Conservation (phyloP, 2,797 vertebrate genomes). For the Oryzias sinensis region DNA sequence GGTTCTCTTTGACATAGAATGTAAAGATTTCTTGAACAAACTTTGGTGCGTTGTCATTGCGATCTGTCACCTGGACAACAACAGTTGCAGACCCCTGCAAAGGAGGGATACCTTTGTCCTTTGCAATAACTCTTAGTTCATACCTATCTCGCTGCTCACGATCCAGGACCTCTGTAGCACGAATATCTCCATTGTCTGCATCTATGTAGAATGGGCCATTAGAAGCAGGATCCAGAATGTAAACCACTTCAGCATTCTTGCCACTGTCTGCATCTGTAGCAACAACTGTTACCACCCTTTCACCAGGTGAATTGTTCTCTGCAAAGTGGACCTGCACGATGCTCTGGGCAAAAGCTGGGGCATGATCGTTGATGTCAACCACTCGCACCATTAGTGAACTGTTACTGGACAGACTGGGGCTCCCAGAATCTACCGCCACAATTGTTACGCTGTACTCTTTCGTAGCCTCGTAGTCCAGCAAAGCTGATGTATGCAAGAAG, state of each 20-base stretch:
- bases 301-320: slow-evolving; percentile 90
- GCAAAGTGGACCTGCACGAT: slow-evolving; percentile 92
- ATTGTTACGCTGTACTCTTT: slow-evolving; percentile 94
- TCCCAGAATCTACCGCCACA: slow-evolving; percentile 94
- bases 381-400: slow-evolving; percentile 91
- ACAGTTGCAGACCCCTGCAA: slow-evolving; percentile 89
- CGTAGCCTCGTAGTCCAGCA: slow-evolving; percentile 91
- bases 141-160: slow-evolving; percentile 88
- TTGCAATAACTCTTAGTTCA: slow-evolving; percentile 88
- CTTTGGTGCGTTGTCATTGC: slow-evolving; percentile 93
- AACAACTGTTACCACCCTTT: slow-evolving; percentile 88
- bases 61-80: slow-evolving; percentile 89
- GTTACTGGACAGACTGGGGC: slow-evolving; percentile 94
- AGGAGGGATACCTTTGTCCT: slow-evolving; percentile 87
- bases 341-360: slow-evolving; percentile 86
- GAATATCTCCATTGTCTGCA: slow-evolving; percentile 90
- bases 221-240: slow-evolving; percentile 83
- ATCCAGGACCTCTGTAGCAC: slow-evolving; percentile 84
- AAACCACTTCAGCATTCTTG: slow-evolving; percentile 90
- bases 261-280: slow-evolving; percentile 92
- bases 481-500: slow-evolving; percentile 93
- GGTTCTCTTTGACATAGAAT: slow-evolving; percentile 95
- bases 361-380: slow-evolving; percentile 93
- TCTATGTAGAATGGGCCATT: slow-evolving; percentile 89
- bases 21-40: slow-evolving; percentile 97